These are phyloP conservation scores for Orthosia cruda DNA, from an alignment of 2,888 invertebrate genomes.

Conservation along the genomic window DNA sequence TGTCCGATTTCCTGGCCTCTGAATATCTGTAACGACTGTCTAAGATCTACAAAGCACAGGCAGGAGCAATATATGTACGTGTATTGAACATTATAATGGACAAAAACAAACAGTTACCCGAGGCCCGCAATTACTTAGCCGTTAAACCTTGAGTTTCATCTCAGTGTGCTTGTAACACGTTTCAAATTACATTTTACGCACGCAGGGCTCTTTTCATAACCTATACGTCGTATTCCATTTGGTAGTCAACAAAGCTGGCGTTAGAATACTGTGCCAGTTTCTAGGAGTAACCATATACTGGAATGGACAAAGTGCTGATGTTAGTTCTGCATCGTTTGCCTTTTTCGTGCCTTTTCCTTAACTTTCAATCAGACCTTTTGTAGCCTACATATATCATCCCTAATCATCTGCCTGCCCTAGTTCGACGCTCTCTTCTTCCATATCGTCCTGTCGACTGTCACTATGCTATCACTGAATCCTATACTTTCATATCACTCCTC, in stretches of 20 bases:
- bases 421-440: no score
- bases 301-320: slow-evolving; percentile 18
- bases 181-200: slow-evolving; percentile 76
- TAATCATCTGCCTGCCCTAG: no score
- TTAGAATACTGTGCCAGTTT: slow-evolving; percentile 64
- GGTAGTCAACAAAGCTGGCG: slow-evolving; percentile 74
- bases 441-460: no score
- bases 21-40: no score
- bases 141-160: slow-evolving; percentile 39
- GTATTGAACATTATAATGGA: slow-evolving; percentile 9
- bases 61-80: no score
- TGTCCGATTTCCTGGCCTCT: no score
- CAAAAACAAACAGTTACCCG: slow-evolving; percentile 10
- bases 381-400: no score
- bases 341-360: not conserved
- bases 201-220: slow-evolving; percentile 75
- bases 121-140: slow-evolving; percentile 13
- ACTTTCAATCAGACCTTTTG: no score
- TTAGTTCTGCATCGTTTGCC: not conserved
- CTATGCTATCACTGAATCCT: no score
- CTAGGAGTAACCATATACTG: slow-evolving; percentile 59
- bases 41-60: no score
- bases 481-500: no score
- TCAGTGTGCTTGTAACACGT: slow-evolving; percentile 70
- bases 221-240: slow-evolving; percentile 77